A percentile compares a stretch with the other conserved stretches of the same genome.
These are phyloP conservation scores for Lepeophtheirus nordmannii DNA, from an alignment of 2,888 invertebrate genomes.

Conservation along the genomic window DNA sequence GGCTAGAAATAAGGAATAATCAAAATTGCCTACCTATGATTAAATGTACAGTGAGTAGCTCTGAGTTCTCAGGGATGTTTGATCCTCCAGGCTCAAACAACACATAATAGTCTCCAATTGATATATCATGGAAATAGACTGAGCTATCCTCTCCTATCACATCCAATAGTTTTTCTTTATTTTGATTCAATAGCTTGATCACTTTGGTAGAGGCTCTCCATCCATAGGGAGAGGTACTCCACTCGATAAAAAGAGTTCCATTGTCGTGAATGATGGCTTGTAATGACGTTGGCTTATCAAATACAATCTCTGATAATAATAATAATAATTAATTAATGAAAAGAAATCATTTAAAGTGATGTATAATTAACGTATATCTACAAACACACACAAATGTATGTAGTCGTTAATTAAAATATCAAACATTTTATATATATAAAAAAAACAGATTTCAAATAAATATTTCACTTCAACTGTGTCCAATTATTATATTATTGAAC, in stretches of 20 bases:
- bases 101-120: neutral
- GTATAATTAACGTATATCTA: no score
- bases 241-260: slow-evolving; percentile 3
- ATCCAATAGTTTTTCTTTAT: neutral
- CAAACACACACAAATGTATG: no score
- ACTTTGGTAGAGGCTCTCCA: neutral
- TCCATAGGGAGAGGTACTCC: neutral
- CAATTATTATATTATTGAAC: no score
- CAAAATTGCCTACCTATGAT: slow-evolving; percentile 3
- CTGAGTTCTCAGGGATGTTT: neutral
- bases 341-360: no score
- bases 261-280: neutral
- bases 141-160: neutral
- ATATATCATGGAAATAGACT: neutral
- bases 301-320: no score
- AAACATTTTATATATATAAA: no score
- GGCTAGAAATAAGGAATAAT: no score
- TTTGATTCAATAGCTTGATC: neutral
- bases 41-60: neutral
- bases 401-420: no score
- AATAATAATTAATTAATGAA: no score
- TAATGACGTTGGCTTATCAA: neutral
- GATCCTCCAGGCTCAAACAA: slow-evolving; percentile 5
- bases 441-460: no score
- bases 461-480: no score